Base-by-base conservation (phyloP, 92 coral and sea anemone genomes). In the Blastomussa wellsi region DNA sequence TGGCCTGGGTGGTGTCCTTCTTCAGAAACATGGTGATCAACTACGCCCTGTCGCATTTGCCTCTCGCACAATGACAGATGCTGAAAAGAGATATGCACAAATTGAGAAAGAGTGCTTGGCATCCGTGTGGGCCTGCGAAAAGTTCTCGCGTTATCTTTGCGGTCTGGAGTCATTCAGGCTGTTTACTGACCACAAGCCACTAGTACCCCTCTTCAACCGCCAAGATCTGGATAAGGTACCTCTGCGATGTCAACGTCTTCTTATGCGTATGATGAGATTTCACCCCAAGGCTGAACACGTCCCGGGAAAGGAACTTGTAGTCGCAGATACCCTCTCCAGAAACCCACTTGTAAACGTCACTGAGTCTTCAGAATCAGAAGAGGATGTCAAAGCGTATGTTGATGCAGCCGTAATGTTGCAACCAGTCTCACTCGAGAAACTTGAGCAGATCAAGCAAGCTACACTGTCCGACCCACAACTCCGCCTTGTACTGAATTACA, bases 61-160 rank as follows among this genome's bases (percentile, higher is more conserved):
- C 33, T 78, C 82, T 2, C 49, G 49, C 14, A 78, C 71, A 1
- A 26, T 74, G 17, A 74, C 78, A 12, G 71, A 55, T 22, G 2
- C 82, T 1, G 52, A 78, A 12, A 35, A n/a, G 70, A 57, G 7
- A 28, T 91, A 91, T 33, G 74, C 92, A 26, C 87, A 74, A 57
- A 85, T 86, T 2, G 90, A 90, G 38, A 86, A 86, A 74, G 79
- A 80, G 41, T 91, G 89, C 52, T 77, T 90, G 17, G 95, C 93
- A 14, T 81, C 79, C 29, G 93, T 92, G 19, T 90, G 91, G 93
- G 88, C 84, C 11, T 92, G 91, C 79, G 95, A 92, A 52, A 86
- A 48, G 78, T 89, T 89, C 37, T 79, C 86, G 31, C 64, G 91
- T 20, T 92, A 92, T 73, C 89, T 90, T 57, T 33, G 77, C n/a